Conservation (phyloP, 2,888 invertebrate genomes). For the Psylliodes chrysocephalus region DNA sequence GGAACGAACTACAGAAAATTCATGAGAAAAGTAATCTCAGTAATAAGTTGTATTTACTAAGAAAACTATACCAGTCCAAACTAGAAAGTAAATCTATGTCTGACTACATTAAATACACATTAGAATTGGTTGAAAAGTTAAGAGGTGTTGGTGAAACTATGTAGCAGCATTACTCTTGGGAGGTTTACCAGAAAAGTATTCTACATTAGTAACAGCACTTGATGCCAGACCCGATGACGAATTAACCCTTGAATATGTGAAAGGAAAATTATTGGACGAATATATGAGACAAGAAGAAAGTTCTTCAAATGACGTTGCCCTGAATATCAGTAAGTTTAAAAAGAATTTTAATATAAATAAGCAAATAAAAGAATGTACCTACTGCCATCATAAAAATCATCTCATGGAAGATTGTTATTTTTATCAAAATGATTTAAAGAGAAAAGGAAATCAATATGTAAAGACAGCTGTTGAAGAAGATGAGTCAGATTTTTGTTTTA, state of each 20-base stretch:
- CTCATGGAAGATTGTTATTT: not conserved
- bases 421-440: too few species aligned
- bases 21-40: too few species aligned
- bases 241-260: too few species aligned
- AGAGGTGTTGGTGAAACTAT: slow-evolving; percentile 29
- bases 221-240: too few species aligned
- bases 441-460: not conserved
- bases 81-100: too few species aligned
- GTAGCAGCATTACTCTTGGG: slow-evolving; percentile 14
- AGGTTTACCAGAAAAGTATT: too few species aligned
- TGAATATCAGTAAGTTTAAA: not conserved
- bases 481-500: too few species aligned
- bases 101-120: slow-evolving; percentile 28
- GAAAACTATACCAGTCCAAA: too few species aligned
- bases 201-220: too few species aligned
- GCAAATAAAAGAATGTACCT: not conserved
- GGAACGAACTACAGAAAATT: too few species aligned
- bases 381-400: not conserved
- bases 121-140: slow-evolving; percentile 28
- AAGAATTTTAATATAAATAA: not conserved
- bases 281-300: not conserved
- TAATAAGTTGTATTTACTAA: too few species aligned
- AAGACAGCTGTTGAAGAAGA: not conserved
- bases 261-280: too few species aligned
- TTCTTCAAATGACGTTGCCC: not conserved